Conservation (phyloP, 2,888 invertebrate genomes). For the Athalia cordata region DNA sequence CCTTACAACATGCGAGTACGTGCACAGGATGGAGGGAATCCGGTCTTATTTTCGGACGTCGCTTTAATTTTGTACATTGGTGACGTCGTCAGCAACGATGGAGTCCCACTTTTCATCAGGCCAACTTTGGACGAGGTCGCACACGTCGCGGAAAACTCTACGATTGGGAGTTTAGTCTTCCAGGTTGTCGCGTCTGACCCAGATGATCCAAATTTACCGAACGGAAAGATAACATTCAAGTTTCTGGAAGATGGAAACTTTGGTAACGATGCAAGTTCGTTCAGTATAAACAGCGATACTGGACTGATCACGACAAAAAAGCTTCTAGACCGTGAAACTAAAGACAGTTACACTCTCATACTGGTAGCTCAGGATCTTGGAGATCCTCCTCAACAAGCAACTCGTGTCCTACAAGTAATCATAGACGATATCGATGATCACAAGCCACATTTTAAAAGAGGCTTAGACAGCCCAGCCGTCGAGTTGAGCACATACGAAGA, state of each 20-base stretch:
- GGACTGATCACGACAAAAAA: constrained; percentile 84
- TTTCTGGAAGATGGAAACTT: constrained; percentile 81
- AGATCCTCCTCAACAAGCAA: constrained; percentile 84
- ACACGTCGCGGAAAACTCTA: constrained; percentile 84
- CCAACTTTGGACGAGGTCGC: constrained; percentile 83
- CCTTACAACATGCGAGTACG: constrained; percentile 82
- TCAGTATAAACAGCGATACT: constrained; percentile 73
- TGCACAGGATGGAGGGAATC: constrained; percentile 82
- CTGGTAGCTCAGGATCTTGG: constrained; percentile 87
- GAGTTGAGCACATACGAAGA: constrained; percentile 81
- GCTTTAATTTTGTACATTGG: constrained; percentile 82
- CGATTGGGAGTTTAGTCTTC: constrained; percentile 83
- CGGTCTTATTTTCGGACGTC: constrained; percentile 78
- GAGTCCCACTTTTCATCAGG: constrained; percentile 84
- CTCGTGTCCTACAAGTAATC: constrained; percentile 81
- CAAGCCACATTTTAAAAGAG: constrained; percentile 82
- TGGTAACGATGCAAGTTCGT: constrained; percentile 68
- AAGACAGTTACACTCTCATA: constrained; percentile 84
- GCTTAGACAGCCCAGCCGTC: constrained; percentile 79
- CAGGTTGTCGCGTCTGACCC: constrained; percentile 87
- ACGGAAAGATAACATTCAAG: constrained; percentile 83
- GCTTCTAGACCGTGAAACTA: constrained; percentile 84
- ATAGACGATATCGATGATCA: constrained; percentile 88
- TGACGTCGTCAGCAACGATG: constrained; percentile 88
- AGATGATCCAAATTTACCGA: constrained; percentile 85